phyloP scores from a whole-genome alignment of 1,140 invertebrate species.

The Conus ventricosus region DNA sequence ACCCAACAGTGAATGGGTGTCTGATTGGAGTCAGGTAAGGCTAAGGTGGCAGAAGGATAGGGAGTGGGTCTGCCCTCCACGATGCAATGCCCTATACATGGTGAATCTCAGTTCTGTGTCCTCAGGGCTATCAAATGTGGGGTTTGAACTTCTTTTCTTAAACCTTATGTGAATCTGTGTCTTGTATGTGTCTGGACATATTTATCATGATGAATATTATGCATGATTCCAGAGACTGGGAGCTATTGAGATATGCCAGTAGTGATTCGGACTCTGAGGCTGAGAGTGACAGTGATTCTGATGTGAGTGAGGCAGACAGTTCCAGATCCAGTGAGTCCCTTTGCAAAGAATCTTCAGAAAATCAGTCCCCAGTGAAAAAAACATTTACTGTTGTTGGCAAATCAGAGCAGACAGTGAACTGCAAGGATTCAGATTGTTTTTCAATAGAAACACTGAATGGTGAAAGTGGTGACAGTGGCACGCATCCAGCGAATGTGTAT shows the following conservation, averaged over 20 bases:
- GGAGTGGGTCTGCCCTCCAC: too few relatives aligned
- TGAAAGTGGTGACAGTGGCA: background rate
- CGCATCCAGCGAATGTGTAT: background rate
- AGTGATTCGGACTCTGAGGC: background rate
- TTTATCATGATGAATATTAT: too few relatives aligned
- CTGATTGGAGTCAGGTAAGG: too few relatives aligned
- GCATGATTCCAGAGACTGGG: background rate
- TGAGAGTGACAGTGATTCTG: background rate
- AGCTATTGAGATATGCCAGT: background rate
- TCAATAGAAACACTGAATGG: background rate
- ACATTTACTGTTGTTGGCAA: background rate
- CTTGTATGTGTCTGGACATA: too few relatives aligned
- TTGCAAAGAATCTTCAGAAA: background rate
- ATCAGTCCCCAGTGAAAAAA: background rate
- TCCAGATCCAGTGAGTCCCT: constrained; percentile 18
- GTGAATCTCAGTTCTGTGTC: too few relatives aligned
- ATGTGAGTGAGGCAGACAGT: constrained; percentile 38
- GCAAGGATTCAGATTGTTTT: background rate
- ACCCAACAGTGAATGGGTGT: too few relatives aligned
- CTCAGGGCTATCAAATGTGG: too few relatives aligned
- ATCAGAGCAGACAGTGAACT: background rate
- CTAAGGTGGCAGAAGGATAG: too few relatives aligned
- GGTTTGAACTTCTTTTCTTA: too few relatives aligned
- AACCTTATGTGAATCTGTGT: too few relatives aligned
- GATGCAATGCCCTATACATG: too few relatives aligned